Conservation (phyloP, 2,113 vertebrate species). For the Malurus alboscapulatus region DNA sequence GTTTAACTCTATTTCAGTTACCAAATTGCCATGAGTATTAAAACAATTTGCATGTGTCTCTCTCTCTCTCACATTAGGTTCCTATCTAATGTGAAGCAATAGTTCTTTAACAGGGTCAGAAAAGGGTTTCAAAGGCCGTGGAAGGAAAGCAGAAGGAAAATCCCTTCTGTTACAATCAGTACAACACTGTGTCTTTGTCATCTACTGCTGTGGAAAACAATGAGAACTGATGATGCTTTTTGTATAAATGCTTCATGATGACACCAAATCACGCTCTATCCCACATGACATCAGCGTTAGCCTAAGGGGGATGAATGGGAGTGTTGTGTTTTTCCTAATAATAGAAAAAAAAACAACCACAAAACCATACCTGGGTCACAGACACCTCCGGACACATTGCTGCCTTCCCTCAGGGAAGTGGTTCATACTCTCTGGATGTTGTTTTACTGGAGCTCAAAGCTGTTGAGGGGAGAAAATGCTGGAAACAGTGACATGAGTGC, state of each 20-base stretch:
- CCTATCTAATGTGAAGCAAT: background rate
- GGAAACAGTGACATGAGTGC: background rate
- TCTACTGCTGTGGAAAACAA: background rate
- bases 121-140: background rate
- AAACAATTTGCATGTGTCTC: background rate
- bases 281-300: background rate
- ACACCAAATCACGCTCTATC: background rate
- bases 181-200: background rate
- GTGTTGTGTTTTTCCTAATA: background rate
- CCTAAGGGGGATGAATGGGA: background rate
- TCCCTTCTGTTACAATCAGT: background rate
- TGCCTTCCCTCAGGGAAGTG: background rate
- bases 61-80: background rate
- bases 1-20: background rate
- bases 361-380: background rate
- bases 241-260: background rate
- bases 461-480: background rate
- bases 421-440: background rate
- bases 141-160: constrained; percentile 15
- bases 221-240: background rate
- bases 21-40: background rate
- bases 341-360: background rate
- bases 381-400: background rate
- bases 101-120: background rate
- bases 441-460: background rate